phyloP scores from a whole-genome alignment of 2,113 vertebrate genomes.

The Glaucidium brasilianum region DNA sequence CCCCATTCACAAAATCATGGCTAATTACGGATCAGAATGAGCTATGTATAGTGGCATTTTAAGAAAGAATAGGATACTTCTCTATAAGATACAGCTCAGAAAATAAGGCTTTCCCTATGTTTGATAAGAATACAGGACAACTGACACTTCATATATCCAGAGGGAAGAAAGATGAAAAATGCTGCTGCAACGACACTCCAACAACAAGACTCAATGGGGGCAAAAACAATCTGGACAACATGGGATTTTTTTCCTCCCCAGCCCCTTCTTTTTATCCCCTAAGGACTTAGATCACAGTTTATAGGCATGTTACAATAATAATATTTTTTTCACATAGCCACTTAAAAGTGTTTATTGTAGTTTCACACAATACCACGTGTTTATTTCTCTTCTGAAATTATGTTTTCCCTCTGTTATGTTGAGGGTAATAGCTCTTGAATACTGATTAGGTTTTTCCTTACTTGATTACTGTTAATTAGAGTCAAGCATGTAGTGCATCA shows the following conservation, averaged over 20 bases:
- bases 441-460: slow-evolving; percentile 52
- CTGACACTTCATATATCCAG: not conserved
- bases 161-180: not conserved
- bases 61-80: not conserved
- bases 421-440: slow-evolving; percentile 52
- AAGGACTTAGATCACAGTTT: not conserved
- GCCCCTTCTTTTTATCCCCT: not conserved
- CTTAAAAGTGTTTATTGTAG: slow-evolving; percentile 1
- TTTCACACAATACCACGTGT: not conserved
- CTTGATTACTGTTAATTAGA: slow-evolving; percentile 71
- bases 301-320: not conserved
- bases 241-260: not conserved
- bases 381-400: slow-evolving; percentile 43
- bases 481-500: slow-evolving; percentile 44
- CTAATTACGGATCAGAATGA: not conserved
- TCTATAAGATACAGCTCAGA: not conserved
- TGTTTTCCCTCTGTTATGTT: slow-evolving; percentile 23
- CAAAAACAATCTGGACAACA: not conserved
- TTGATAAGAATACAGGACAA: not conserved
- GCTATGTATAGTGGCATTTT: not conserved
- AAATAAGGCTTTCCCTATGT: not conserved
- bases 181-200: not conserved
- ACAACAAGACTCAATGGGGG: not conserved
- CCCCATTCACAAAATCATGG: not conserved
- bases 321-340: not conserved